Evolutionary conservation across 92 coral and sea anemone species (phyloP).

Genomic region (Zoanthus solanderi): DNA sequence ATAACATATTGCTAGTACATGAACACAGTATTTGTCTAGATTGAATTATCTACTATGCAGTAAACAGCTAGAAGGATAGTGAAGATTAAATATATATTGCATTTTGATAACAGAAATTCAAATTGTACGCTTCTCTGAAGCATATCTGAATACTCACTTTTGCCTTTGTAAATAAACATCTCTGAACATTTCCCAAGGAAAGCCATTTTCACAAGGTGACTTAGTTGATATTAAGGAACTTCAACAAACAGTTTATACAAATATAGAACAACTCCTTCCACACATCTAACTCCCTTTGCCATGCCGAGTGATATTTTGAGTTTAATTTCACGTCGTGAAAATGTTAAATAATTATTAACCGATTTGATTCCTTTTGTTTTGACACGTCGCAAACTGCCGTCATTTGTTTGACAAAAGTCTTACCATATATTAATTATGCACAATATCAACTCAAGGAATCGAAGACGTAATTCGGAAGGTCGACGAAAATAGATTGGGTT

Average conservation of each 20-base stretch:
- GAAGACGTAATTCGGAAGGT: too few species aligned
- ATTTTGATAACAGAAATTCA: neutral
- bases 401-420: too few species aligned
- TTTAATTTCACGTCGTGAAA: too few species aligned
- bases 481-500: too few species aligned
- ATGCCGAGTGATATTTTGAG: too few species aligned
- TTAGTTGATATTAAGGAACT: neutral
- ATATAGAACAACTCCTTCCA: neutral
- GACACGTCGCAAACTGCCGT: too few species aligned
- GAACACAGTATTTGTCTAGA: neutral
- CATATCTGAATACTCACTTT: neutral
- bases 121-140: neutral
- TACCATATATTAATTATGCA: too few species aligned
- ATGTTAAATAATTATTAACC: too few species aligned
- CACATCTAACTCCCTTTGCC: neutral
- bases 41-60: neutral
- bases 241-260: neutral
- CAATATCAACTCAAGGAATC: too few species aligned
- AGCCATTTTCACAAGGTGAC: neutral
- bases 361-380: too few species aligned
- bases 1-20: too few species aligned
- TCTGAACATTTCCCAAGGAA: conserved; percentile 27
- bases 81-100: neutral
- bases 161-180: conserved; percentile 2
- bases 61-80: neutral